Percentiles rank a stretch among this genome's conserved stretches.
Evolutionary conservation across 2,888 invertebrate species (phyloP).

Genomic region (Noctua fimbriata): DNA sequence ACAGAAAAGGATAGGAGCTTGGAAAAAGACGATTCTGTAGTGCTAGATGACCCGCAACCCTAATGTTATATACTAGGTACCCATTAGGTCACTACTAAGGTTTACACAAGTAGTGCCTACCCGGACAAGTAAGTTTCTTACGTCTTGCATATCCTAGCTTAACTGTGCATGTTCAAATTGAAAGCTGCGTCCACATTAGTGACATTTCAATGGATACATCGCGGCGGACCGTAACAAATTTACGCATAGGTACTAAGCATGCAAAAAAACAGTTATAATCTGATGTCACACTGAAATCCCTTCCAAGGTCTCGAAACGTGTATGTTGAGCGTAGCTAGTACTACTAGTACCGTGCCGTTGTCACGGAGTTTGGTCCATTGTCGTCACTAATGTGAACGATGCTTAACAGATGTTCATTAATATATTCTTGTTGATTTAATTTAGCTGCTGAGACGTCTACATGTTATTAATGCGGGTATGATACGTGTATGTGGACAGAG

Average conservation of each 20-base stretch:
- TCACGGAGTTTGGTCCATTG: not conserved
- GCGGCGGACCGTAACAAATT: not conserved
- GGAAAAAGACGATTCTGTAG: not conserved
- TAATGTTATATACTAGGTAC: not conserved
- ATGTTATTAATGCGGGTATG: not conserved
- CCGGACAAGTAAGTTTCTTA: conserved; percentile 34
- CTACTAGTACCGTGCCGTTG: not conserved
- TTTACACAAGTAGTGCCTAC: conserved; percentile 3
- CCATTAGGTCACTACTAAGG: conserved; percentile 3
- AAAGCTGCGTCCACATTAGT: conserved; percentile 22
- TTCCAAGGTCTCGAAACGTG: not conserved
- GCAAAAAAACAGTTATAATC: not conserved
- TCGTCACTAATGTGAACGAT: conserved; percentile 26
- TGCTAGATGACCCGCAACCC: not conserved
- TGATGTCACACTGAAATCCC: not conserved
- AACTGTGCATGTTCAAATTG: conserved; percentile 6
- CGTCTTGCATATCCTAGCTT: not conserved
- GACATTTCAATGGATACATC: not conserved
- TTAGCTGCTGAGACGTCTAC: conserved; percentile 7
- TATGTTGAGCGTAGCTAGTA: not conserved
- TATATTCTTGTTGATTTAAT: conserved; percentile 27
- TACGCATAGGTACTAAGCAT: not conserved
- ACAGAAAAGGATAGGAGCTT: not conserved
- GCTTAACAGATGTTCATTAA: not conserved
- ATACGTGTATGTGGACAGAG: conserved; percentile 2